Base-by-base conservation (phyloP, 1,140 invertebrate genomes). In the Drosophila hydei region DNA sequence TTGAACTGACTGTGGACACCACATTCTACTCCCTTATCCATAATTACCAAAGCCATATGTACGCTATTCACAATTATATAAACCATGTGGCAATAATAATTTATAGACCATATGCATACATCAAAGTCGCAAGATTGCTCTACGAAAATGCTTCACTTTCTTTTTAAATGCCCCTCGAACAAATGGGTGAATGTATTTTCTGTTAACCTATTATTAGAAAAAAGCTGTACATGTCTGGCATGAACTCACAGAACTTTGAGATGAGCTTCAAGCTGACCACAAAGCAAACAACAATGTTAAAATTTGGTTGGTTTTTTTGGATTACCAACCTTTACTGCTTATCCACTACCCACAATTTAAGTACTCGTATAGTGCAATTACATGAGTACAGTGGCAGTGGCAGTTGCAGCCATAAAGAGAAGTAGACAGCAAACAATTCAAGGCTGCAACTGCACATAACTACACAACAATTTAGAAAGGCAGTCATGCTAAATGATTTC, bases 381-480 rank as follows among this genome's bases (percentile, higher is more conserved):
- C 48, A 8, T 33, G 16, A n/a, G 6, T 23, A 19, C 18, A 48
- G 16, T 27, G 25, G 27, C 18, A 48, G 16, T 27, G 25, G 27
- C 16, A 27, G 42, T 58, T 25, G 30, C 43, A 51, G 25, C 27
- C 18, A 9, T 38, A 43, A 27, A 25, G n/a, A 56, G 52, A 40
- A 71, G 21, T 43, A 18, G 6, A 42, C 40, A 47, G 42, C 36
- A 48, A 63, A 14, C 11, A 50, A 30, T 54, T 56, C 79, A 83
- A 84, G 79, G 79, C 58, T 61, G 48, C 47, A 58, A 36, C 25
- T 48, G 42, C 43, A 19, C 27, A 36, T 55, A 72, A 65, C 19
- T 14, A 21, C 6, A 43, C 16, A 69, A 19, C 8, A 55, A 42
- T 72, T 73, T 79, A 84, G 79, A 84, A 84, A 78, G 75, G 79